Evolutionary conservation across 2,797 vertebrate genomes (phyloP).

Genomic region (Pygocentrus nattereri): DNA sequence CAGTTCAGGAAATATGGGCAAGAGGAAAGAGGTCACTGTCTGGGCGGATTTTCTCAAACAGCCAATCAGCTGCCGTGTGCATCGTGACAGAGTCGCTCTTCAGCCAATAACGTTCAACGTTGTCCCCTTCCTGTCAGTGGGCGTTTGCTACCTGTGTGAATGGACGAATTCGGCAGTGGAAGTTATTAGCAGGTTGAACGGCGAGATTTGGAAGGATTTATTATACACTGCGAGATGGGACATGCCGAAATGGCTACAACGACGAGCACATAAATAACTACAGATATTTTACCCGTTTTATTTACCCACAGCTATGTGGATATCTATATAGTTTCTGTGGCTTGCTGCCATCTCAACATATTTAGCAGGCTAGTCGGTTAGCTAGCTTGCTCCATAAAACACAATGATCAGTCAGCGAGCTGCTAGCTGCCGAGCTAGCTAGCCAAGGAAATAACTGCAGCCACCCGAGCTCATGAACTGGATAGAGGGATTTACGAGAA

Average conservation of each 20-base stretch:
- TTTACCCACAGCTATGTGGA: not conserved
- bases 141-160: conserved; percentile 71
- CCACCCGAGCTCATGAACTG: not conserved
- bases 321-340: not conserved
- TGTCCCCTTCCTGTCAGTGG: conserved; percentile 63
- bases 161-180: conserved; percentile 62
- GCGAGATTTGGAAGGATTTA: conserved; percentile 49
- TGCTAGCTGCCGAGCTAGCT: conserved; percentile 43
- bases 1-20: conserved; percentile 7
- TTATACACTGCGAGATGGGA: conserved; percentile 25
- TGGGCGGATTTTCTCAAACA: not conserved
- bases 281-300: not conserved
- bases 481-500: not conserved
- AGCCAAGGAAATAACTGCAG: conserved; percentile 24
- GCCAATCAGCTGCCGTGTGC: conserved; percentile 28
- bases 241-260: not conserved
- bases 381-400: conserved; percentile 32
- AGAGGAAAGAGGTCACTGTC: not conserved
- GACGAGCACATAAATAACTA: not conserved
- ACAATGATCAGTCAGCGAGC: conserved; percentile 66
- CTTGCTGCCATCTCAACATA: not conserved
- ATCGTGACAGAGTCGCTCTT: conserved; percentile 24
- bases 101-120: conserved; percentile 45
- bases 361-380: conserved; percentile 26
- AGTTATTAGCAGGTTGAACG: conserved; percentile 59